Base-by-base conservation (phyloP, 2,797 vertebrate species). In the Cirrhinus mrigala region DNA sequence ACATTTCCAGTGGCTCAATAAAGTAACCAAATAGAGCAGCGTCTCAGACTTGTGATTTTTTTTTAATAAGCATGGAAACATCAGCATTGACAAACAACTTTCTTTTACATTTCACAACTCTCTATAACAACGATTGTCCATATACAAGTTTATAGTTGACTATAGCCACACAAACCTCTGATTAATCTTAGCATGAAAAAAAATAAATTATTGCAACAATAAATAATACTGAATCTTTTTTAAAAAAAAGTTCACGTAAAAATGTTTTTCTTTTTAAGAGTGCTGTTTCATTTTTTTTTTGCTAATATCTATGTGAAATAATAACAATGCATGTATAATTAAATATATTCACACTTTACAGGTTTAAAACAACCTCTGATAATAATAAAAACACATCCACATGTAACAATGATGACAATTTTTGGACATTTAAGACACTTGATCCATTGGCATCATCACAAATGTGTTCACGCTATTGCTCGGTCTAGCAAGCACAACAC, bases 181-280 rank as follows among this genome's bases (percentile, higher is more conserved):
- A 44, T 29, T 69, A 46, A 50, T 44, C 50, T 44, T 4, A 83
- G 74, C 40, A 12, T 46, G 71, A 64, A 84, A 84, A 87, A 66
- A 69, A 77, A 86, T 84, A 86, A 85, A 86, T 85, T 81, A 89
- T 60, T 29, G 66, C 70, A 83, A 84, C 62, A 81, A 88, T 78
- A 87, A 88, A 88, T 89, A 90, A 90, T 90, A 90, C 87, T 89
- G 88, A 87, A 68, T 58, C 44, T 84, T 80, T 69, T 81, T 70
- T 54, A 82, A 48, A 87, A 73, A 75, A 83, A 79, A 52, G 9
- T 1, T 5, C 29, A 78, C 79, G 33, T 50, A 66, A 68, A 73
- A 82, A 73, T 66, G 4, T 71, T 37, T 29, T 66, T 29, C 24
- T 85, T 46, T 46, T 5, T 77, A 79, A n/a, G 20, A 69, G 56